Base-by-base conservation (phyloP, 2,797 vertebrate species). In the Clamator glandarius region DNA sequence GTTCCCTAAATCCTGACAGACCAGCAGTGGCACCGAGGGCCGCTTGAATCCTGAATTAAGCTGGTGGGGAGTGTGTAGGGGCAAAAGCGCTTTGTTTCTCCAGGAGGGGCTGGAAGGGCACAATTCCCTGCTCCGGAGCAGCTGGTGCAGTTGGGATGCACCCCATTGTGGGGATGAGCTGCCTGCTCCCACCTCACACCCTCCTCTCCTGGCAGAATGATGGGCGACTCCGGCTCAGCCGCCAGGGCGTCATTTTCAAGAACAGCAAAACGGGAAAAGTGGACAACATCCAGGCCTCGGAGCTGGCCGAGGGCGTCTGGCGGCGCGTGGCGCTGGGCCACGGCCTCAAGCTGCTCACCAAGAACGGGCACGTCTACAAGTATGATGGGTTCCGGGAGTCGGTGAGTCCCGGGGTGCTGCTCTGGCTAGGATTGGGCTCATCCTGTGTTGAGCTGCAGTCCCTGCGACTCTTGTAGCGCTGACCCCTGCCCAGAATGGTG, bases 211-310 rank as follows among this genome's bases (percentile, higher is more conserved):
- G 0, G 46, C 96, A 99, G 99, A 99, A 99, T 3, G 99, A 99
- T 2, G 99, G 99, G 5, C 98, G 99, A 15, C 97, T 99, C 92
- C 98, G 99, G 48, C 98, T 99, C 94, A 98, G 98, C 94, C 99
- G 99, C 57, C 99, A 99, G 84, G 98, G 98, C 4, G 98, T 99
- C 57, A 99, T 99, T 95, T 99, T 99, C 81, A 99, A 99, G 97
- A 99, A 98, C 95, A 99, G 98, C 94, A 99, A 99, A 97, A 99
- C 99, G 0, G 99, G 99, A 57, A 99, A 99, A 93, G 99, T 99
- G 97, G 99, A 99, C 98, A 99, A 98, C 95, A 99, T 99, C 92
- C 97, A 98, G 12, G 98, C 98, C 0, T 95, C 97, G 0, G 99
- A 99, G 46, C 92, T 99, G 89, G 98, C 97, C 0, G 96, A 98